These are phyloP conservation scores for Artibeus lituratus DNA, from an alignment of 2,797 vertebrate genomes.

Conservation along the genomic window DNA sequence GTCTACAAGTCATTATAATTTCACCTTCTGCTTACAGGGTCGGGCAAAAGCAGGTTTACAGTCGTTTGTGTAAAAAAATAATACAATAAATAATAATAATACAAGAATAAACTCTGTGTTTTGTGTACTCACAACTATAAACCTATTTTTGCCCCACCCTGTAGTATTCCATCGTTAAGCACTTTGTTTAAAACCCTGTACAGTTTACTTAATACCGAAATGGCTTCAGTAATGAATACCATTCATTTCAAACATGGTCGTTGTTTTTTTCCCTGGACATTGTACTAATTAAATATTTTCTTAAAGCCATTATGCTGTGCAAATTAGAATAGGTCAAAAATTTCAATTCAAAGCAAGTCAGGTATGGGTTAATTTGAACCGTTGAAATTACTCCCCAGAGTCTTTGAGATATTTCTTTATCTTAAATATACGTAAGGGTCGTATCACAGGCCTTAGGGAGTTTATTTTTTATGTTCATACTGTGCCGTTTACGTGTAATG, in stretches of 20 bases:
- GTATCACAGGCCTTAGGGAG: neutral
- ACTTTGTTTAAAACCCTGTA: conserved; percentile 9
- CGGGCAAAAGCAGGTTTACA: neutral
- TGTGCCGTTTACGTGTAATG: neutral
- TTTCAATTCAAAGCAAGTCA: neutral
- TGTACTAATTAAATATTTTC: conserved; percentile 4
- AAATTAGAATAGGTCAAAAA: neutral
- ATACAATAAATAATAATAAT: neutral
- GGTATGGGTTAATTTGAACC: neutral
- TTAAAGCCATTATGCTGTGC: neutral
- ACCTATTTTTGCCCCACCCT: neutral
- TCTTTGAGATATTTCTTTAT: neutral
- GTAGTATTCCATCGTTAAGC: neutral
- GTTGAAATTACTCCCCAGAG: neutral
- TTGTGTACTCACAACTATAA: neutral
- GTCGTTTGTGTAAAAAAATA: neutral
- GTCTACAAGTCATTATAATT: neutral
- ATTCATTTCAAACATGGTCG: neutral
- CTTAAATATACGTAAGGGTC: neutral
- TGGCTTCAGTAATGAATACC: neutral
- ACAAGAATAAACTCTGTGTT: neutral
- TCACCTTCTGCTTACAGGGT: neutral
- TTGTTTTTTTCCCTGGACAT: neutral
- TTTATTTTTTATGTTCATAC: neutral
- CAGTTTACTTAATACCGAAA: neutral